Percentiles rank a stretch among this genome's conserved stretches.
phyloP scores from a whole-genome alignment of 2,888 invertebrate species.

The Andrena minutula region DNA sequence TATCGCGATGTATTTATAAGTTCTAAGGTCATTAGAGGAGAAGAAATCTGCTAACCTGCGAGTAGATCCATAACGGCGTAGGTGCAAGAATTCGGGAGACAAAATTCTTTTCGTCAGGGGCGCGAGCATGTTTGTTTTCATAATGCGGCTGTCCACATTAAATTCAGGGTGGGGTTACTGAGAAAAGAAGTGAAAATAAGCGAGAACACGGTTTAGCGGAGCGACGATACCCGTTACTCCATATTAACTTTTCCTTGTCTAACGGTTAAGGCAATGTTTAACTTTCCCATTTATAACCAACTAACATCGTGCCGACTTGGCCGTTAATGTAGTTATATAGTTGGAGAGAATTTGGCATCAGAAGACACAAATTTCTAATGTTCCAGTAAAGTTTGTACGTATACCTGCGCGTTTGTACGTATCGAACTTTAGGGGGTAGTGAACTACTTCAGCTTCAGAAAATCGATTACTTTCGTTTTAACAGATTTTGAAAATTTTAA shows the following conservation, averaged over 20 bases:
- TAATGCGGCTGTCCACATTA: constrained; percentile 4
- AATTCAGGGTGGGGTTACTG: constrained; percentile 34
- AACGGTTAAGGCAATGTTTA: neutral
- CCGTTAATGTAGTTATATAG: neutral
- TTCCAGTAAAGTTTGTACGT: neutral
- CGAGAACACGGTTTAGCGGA: neutral
- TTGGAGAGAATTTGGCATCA: too few relatives aligned
- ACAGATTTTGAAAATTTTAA: too few relatives aligned
- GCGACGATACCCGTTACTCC: neutral
- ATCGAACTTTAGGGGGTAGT: too few relatives aligned
- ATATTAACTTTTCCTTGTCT: neutral
- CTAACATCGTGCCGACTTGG: constrained; percentile 34
- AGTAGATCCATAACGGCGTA: constrained; percentile 37
- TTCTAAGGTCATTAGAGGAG: neutral
- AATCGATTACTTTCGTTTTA: too few relatives aligned
- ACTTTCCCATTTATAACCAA: constrained; percentile 18
- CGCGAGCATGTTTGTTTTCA: constrained; percentile 35
- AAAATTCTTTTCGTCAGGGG: constrained; percentile 41
- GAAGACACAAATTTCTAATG: too few relatives aligned
- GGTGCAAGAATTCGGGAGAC: constrained; percentile 36
- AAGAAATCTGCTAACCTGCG: constrained; percentile 56
- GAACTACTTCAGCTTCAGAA: too few relatives aligned
- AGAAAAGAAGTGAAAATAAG: constrained; percentile 2
- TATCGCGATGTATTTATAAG: neutral
- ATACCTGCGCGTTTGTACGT: too few relatives aligned